These are phyloP conservation scores for Junonia oenone DNA, from an alignment of 2,888 invertebrate genomes.

Conservation along the genomic window DNA sequence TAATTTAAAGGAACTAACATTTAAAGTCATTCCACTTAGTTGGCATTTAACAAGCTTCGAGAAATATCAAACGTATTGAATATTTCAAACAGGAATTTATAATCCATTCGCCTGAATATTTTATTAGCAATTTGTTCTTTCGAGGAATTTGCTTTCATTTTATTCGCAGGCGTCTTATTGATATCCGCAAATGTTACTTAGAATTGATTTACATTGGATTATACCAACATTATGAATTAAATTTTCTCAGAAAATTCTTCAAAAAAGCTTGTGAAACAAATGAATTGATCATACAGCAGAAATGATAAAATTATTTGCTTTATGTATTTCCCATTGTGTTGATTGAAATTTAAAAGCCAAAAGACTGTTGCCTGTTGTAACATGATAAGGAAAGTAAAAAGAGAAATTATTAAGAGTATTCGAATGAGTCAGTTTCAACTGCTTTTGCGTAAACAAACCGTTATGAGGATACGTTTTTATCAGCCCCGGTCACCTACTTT, in stretches of 20 bases:
- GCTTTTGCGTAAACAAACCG: conserved; percentile 5
- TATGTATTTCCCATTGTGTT: no score
- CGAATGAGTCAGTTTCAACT: conserved; percentile 3
- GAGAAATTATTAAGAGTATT: conserved; percentile 6
- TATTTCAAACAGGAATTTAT: not conserved
- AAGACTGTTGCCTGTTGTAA: no score
- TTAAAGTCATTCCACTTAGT: not conserved
- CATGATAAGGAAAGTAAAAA: not conserved
- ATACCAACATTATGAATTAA: no score
- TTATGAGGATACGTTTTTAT: conserved; percentile 7
- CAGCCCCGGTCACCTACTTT: conserved; percentile 24
- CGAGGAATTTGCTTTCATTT: not conserved
- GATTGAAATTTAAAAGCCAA: no score
- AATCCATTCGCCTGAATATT: not conserved
- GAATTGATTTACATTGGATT: not conserved
- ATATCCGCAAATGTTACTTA: not conserved
- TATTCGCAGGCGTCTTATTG: conserved; percentile 5
- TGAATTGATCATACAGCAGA: no score
- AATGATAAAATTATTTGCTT: no score
- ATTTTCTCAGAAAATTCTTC: no score
- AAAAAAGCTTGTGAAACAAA: no score
- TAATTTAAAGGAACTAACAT: not conserved
- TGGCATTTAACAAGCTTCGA: not conserved
- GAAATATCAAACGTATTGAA: not conserved
- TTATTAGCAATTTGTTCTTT: not conserved